phyloP scores from a whole-genome alignment of 2,888 invertebrate species.

The Heliconius cydno region DNA sequence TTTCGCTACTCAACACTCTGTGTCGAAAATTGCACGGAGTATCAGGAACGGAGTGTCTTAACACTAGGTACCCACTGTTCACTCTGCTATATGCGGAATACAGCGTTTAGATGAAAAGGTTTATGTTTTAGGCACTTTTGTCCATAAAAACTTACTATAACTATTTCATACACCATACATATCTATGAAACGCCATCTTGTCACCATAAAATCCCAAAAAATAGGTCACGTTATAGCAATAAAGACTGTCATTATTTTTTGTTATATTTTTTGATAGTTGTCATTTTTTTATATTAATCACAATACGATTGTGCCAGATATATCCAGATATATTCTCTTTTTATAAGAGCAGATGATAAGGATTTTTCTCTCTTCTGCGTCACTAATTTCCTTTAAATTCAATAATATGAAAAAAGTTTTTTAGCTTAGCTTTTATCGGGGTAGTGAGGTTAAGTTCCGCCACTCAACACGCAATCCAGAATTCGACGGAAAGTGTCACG shows the following conservation, averaged over 20 bases:
- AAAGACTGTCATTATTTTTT: not conserved
- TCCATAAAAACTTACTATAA: not conserved
- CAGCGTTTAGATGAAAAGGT: too few relatives aligned
- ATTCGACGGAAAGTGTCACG: too few relatives aligned
- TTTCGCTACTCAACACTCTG: not conserved
- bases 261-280: not conserved
- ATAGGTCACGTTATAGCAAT: slow-evolving; percentile 1
- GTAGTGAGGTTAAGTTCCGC: too few relatives aligned
- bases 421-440: too few relatives aligned
- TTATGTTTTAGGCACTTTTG: too few relatives aligned
- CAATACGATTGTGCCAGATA: not conserved
- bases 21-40: too few relatives aligned
- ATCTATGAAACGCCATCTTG: not conserved
- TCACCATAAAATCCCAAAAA: not conserved
- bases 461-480: too few relatives aligned
- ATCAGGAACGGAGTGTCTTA: not conserved
- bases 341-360: too few relatives aligned
- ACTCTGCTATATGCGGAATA: not conserved
- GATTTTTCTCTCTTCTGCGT: too few relatives aligned
- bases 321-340: too few relatives aligned
- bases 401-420: too few relatives aligned
- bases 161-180: not conserved
- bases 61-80: not conserved
- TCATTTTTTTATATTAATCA: not conserved
- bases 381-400: too few relatives aligned